phyloP scores from a whole-genome alignment of 2,888 invertebrate species.

The Xestia sexstrigata region DNA sequence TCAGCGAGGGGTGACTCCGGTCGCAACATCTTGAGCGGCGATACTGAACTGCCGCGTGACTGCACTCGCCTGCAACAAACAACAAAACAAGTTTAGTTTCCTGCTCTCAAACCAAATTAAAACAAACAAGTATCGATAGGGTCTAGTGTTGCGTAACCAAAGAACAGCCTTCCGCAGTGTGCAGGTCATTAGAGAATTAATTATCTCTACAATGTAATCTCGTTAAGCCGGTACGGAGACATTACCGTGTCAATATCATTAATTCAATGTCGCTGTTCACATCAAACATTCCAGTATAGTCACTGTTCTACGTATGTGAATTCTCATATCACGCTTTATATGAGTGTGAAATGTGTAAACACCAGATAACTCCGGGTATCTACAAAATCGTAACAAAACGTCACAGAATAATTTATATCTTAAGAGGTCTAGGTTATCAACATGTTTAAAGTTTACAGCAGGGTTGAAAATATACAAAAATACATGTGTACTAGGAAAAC shows the following conservation, averaged over 20 bases:
- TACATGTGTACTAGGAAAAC: background rate
- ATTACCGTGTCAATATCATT: constrained; percentile 60
- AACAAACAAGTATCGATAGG: constrained; percentile 13
- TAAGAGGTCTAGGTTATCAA: constrained; percentile 70
- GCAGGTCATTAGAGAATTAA: constrained; percentile 40
- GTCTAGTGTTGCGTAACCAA: constrained; percentile 29
- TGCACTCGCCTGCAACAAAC: constrained; percentile 84
- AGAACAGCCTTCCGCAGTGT: constrained; percentile 25
- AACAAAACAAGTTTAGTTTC: constrained; percentile 32
- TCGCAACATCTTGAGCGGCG: constrained; percentile 87
- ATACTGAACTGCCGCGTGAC: constrained; percentile 79
- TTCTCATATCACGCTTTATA: constrained; percentile 50
- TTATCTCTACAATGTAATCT: constrained; percentile 48
- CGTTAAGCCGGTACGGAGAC: constrained; percentile 46
- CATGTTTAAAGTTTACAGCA: constrained; percentile 17
- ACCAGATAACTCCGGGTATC: constrained; percentile 62
- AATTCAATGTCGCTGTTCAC: constrained; percentile 57
- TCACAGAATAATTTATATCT: constrained; percentile 55
- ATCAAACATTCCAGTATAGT: constrained; percentile 51
- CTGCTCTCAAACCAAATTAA: background rate
- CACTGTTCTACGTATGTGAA: constrained; percentile 12
- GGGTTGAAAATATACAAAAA: constrained; percentile 34
- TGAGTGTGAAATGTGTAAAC: constrained; percentile 57
- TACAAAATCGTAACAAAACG: constrained; percentile 58
- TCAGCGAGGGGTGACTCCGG: constrained; percentile 90